Evolutionary conservation across 2,113 vertebrate species (phyloP), one percentile per base, ranked within the genome.

Genomic region (Boulengeromyrus knoepffleri): DNA sequence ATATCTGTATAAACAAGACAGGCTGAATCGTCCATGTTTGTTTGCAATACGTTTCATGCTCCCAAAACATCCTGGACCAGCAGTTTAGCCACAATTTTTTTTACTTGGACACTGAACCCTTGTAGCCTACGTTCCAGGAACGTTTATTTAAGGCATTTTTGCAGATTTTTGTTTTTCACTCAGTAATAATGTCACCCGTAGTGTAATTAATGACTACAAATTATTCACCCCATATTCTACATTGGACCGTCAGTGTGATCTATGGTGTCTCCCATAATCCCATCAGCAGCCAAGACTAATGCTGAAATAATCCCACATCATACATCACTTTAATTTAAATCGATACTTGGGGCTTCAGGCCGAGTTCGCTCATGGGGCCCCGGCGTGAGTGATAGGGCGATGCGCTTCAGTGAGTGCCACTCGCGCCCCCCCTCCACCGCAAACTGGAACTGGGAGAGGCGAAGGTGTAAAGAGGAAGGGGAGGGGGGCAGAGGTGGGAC

Each of bases 261-360:
- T 90, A 93, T 94, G 74, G 91, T 31, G 58, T 85, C 49, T 89
- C 50, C 31, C 90, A 85, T 92, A 90, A 88, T 70, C 91, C 88
- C 88, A 89, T 92, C 90, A 90, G 89, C 90, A 39, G 87, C 66
- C 3, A 13, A 92, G 92, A 94, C 88, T 90, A 91, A 94, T 94
- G 91, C 90, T 91, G 87, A 92, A 93, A 90, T 85, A 91, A 94
- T 92, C 92, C 90, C 49, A 74, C 90, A 5, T n/a, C 88, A 90
- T 87, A 58, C 86, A 90, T 92, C 89, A 52, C 92, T 93, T 92
- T 92, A 88, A 91, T 91, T 91, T 56, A 89, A 91, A 95, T 95
- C 94, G 90, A 94, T 94, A 92, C 19, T 12, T 53, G 85, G 91
- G 62, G 88, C 27, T n/a, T 24, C 15, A 62, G 10, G 8, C 10